Evolutionary conservation across 2,888 invertebrate genomes (phyloP), one percentile per base, ranked within the genome.

Genomic region (Rhopalosiphum nymphaeae): DNA sequence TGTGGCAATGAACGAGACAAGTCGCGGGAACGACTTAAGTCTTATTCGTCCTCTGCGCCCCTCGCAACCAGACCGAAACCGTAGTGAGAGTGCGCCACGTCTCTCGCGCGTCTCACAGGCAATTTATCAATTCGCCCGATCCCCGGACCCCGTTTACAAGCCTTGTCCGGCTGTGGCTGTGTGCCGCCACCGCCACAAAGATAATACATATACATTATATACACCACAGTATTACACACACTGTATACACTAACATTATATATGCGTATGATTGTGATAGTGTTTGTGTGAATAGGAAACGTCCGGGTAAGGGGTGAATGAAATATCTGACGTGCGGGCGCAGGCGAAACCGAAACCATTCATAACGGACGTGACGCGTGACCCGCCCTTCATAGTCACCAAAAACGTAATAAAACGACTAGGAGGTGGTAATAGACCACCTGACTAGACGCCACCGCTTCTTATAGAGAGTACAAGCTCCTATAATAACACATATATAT

Each of bases 61-160:
- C 36, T 25, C 25, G 67, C 26, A 67, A 29, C n/a, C 42, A 36
- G 13, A 56, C 26, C 89, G 89, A 56, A 10, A n/a, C n/a, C 53
- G 49, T 9, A 25, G 46, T 25, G 49, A n/a, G 49, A n/a, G 46
- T 46, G 84, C n/a, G 44, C 13, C 42, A 29, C 85, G 90, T 91
- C 85, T 91, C 56, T 16, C 44, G n/a, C 53, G 42, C 91, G 90
- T 91, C 85, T 91, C 56, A 21, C n/a, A 57, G 36, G 61, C 84
- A 49, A 93, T 93, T 93, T 93, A 93, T 93, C 93, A 93, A 93
- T 93, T 90, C 49, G 57, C 86, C 89, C 67, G 16, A 36, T 78
- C 49, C 78, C 46, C n/a, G 53, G 29, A 61, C 92, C 87, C 89
- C 92, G 29, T 78, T n/a, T 3, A n/a, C 56, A 25, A 21, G 87